phyloP scores from a whole-genome alignment of 2,888 invertebrate species.

The Lochmaea crataegi region DNA sequence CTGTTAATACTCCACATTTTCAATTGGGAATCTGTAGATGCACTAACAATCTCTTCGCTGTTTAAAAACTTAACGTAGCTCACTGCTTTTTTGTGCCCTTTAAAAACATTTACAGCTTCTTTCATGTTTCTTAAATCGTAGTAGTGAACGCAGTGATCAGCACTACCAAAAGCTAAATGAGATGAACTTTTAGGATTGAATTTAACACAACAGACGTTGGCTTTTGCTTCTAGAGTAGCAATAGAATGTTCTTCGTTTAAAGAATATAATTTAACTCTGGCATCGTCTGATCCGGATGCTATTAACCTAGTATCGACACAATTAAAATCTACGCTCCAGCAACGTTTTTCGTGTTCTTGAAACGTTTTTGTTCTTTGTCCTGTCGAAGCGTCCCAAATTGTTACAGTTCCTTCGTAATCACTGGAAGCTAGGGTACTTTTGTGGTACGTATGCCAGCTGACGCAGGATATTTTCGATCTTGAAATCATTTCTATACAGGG shows the following conservation, averaged over 20 bases:
- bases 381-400: slow-evolving; percentile 90
- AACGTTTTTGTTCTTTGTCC: slow-evolving; percentile 80
- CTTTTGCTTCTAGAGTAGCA: slow-evolving; percentile 90
- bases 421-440: slow-evolving; percentile 88
- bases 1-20: slow-evolving; percentile 90
- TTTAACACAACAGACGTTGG: slow-evolving; percentile 96
- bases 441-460: slow-evolving; percentile 94
- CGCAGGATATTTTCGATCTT: slow-evolving; percentile 92
- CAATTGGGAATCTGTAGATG: slow-evolving; percentile 90
- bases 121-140: slow-evolving; percentile 90
- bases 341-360: slow-evolving; percentile 93
- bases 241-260: slow-evolving; percentile 88
- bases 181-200: slow-evolving; percentile 87
- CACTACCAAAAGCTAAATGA: slow-evolving; percentile 94
- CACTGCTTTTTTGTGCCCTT: slow-evolving; percentile 91
- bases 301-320: slow-evolving; percentile 88
- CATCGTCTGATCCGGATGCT: slow-evolving; percentile 94
- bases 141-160: slow-evolving; percentile 96
- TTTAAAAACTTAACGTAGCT: slow-evolving; percentile 94
- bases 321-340: slow-evolving; percentile 97
- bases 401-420: slow-evolving; percentile 94
- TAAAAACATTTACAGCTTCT: slow-evolving; percentile 83
- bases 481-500: slow-evolving; percentile 93
- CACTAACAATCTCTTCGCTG: slow-evolving; percentile 87
- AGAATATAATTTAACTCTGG: slow-evolving; percentile 92